These are phyloP conservation scores for Poeciliopsis infans DNA, from an alignment of 2,797 vertebrate genomes.

Conservation along the genomic window DNA sequence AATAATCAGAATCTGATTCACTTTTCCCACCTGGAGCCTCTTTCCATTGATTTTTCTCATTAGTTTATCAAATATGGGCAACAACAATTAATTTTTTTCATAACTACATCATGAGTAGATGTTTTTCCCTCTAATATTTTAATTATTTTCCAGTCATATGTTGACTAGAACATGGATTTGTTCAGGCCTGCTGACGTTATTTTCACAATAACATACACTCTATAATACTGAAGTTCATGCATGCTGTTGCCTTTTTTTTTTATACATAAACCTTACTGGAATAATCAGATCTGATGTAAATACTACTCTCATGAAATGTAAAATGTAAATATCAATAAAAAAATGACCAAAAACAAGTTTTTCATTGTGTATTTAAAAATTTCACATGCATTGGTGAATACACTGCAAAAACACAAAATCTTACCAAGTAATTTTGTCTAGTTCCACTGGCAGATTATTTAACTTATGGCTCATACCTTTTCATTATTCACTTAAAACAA, in stretches of 20 bases:
- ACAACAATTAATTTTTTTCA: neutral
- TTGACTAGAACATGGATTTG: neutral
- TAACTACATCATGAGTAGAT: slow-evolving; percentile 20
- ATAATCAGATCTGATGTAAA: slow-evolving; percentile 25
- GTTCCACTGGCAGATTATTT: no score
- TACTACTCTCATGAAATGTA: slow-evolving; percentile 25
- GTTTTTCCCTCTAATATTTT: neutral
- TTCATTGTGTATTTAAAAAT: slow-evolving; percentile 31
- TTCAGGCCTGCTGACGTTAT: neutral
- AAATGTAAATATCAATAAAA: slow-evolving; percentile 57
- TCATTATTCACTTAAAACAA: no score
- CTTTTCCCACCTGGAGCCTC: slow-evolving; percentile 21
- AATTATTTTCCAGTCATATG: neutral
- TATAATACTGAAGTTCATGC: slow-evolving; percentile 38
- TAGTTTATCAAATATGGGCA: neutral
- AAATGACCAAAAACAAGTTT: neutral
- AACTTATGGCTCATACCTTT: no score
- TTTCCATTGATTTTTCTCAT: neutral
- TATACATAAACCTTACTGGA: slow-evolving; percentile 36
- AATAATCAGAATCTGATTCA: neutral
- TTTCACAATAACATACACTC: slow-evolving; percentile 1
- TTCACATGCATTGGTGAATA: slow-evolving; percentile 5
- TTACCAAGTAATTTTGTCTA: no score
- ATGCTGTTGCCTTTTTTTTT: slow-evolving; percentile 67
- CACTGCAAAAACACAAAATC: no score